Evolutionary conservation across 2,888 invertebrate genomes (phyloP).

Genomic region (Dioctria linearis): DNA sequence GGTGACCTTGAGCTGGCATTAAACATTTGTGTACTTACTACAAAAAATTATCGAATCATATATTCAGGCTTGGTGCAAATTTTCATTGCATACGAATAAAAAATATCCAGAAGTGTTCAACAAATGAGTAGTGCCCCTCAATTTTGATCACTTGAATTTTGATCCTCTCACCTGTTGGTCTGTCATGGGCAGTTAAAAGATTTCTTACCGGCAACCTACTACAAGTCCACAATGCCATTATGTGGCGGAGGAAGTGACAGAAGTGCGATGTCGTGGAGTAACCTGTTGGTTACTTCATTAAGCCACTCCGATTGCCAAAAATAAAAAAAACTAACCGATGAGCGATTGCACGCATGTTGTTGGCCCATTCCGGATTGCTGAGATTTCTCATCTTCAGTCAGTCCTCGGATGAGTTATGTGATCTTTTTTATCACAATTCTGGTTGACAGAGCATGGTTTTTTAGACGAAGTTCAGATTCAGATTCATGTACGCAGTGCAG

Average conservation of each 20-base stretch:
- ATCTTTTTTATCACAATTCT: conserved; percentile 6
- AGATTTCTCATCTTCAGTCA: conserved; percentile 13
- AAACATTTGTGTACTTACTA: background rate
- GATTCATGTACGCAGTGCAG: background rate
- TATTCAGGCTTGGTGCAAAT: background rate
- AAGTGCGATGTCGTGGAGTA: conserved; percentile 27
- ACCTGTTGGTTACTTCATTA: conserved; percentile 11
- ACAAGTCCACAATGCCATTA: background rate
- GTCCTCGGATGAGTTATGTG: conserved; percentile 9
- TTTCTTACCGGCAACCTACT: conserved; percentile 11
- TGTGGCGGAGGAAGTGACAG: conserved; percentile 19
- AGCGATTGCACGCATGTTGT: background rate
- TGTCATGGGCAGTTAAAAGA: conserved; percentile 36
- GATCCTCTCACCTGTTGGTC: conserved; percentile 43
- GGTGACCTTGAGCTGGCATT: background rate
- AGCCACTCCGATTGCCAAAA: background rate
- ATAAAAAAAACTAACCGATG: background rate
- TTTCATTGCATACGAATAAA: background rate
- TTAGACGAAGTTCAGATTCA: conserved; percentile 4
- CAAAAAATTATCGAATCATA: background rate
- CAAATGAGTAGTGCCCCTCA: background rate
- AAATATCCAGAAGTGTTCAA: background rate
- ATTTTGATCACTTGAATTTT: conserved; percentile 20
- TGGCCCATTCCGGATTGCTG: background rate
- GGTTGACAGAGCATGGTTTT: conserved; percentile 38